Percentiles rank a stretch among this genome's conserved stretches.
Conservation (phyloP, 2,113 vertebrate genomes). For the Myotis lucifugus region DNA sequence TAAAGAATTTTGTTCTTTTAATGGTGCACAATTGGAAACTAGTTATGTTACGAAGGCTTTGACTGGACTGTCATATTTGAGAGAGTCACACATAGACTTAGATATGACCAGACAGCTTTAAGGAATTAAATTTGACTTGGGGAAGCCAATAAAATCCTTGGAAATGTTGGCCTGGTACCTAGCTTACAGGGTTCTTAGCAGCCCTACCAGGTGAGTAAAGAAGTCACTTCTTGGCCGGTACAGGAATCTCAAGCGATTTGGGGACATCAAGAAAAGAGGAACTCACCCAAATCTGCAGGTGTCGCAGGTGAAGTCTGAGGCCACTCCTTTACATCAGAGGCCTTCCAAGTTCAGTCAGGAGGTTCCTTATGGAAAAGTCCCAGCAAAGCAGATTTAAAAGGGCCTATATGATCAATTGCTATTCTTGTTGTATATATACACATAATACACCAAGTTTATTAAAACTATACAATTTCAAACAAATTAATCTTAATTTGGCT, state of each 20-base stretch:
- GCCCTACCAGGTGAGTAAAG: not conserved
- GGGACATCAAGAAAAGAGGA: not conserved
- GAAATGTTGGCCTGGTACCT: not conserved
- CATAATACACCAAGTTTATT: not conserved
- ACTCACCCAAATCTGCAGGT: not conserved
- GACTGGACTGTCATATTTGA: not conserved
- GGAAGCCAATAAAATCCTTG: not conserved
- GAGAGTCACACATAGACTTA: not conserved
- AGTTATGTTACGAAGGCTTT: not conserved
- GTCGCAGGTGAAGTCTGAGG: not conserved
- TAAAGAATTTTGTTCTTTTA: not conserved
- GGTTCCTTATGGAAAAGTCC: not conserved
- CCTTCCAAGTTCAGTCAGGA: not conserved
- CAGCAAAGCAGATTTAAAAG: not conserved
- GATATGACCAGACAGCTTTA: not conserved
- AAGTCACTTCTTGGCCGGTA: not conserved
- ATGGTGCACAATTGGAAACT: not conserved
- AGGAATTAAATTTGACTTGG: not conserved
- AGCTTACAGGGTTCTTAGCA: too few species aligned
- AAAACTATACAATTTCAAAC: not conserved
- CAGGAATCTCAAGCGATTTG: not conserved
- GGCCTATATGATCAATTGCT: too few species aligned
- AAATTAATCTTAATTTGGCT: not conserved
- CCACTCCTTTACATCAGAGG: not conserved
- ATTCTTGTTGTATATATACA: not conserved